Evolutionary conservation across 2,113 vertebrate species (phyloP).

Genomic region (Epinephelus lanceolatus): DNA sequence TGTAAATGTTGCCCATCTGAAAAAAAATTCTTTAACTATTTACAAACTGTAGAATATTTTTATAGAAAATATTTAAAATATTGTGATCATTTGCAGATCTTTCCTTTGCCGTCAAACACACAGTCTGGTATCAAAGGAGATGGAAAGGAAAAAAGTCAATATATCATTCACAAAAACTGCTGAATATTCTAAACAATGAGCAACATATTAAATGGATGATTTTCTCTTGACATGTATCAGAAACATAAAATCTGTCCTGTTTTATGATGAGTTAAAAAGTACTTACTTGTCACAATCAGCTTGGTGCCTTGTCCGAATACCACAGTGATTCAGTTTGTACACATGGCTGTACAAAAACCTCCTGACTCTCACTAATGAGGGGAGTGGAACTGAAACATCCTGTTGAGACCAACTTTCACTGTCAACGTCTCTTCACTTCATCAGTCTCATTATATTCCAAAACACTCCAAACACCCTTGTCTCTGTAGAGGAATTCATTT

Average conservation of each 20-base stretch:
- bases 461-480: not conserved
- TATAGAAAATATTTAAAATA: no score
- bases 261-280: constrained; percentile 11
- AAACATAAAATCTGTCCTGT: not conserved
- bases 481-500: not conserved
- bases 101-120: no score
- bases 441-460: not conserved
- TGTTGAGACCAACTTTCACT: constrained; percentile 31
- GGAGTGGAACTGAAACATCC: no score
- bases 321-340: constrained; percentile 78
- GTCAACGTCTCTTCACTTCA: not conserved
- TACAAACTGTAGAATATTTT: no score
- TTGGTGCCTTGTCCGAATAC: constrained; percentile 81
- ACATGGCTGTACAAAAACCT: constrained; percentile 78
- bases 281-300: constrained; percentile 75
- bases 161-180: no score
- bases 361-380: constrained; percentile 50
- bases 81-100: no score
- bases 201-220: no score
- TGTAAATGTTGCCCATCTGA: not conserved
- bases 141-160: no score
- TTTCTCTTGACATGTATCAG: no score
- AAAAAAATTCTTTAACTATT: no score
- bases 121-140: no score
- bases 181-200: no score